Evolutionary conservation across 2,113 vertebrate genomes (phyloP), one percentile per base, ranked within the genome.

Genomic region (Turdus rufiventris): DNA sequence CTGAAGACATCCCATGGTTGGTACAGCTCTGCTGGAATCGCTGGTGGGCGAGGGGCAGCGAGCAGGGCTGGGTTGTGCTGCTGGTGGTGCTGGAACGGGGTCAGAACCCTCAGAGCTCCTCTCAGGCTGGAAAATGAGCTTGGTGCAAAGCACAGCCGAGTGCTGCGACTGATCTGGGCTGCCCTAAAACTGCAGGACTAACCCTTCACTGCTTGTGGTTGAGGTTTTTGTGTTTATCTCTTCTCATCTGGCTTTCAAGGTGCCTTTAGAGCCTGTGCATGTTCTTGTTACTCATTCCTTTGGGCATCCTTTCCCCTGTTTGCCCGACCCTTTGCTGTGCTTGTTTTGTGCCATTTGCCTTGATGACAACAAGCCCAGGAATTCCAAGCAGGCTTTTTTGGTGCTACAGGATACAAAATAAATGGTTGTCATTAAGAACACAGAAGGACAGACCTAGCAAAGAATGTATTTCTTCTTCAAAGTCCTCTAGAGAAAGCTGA

Each of bases 1-100:
- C 82, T 68, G 85, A 94, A 94, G 93, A 62, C 94, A 48, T 88
- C 94, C 96, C 96, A 99, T 99, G 98, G 98, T 99, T 92, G 90
- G 98, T 99, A 96, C 16, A 21, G 84, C 33, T 5, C 85, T n/a
- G 81, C 89, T 96, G 17, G 85, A 81, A 94, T 85, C 53, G 14
- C 8, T 48, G 45, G 80, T 33, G 68, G 21, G 72, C 3, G 10
- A 68, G 79, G 73, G 43, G 6, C 33, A 4, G 83, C 33, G 21
- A 60, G 36, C n/a, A 3, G n/a, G 63, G 61, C 65, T 43, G 80
- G 80, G 43, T 18, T 48, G 1, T 78, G 34, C 15, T 38, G 20
- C 33, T 42, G 71, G 1, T 78, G 34, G 13, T 38, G 20, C 33
- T 42, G 71, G 38, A 45, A 28, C 2, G 28, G 72, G 71, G 14